Percentiles rank a stretch among this genome's conserved stretches.
These are phyloP conservation scores for Coregonus sp. DNA, from an alignment of 2,797 vertebrate species.

Conservation along the genomic window DNA sequence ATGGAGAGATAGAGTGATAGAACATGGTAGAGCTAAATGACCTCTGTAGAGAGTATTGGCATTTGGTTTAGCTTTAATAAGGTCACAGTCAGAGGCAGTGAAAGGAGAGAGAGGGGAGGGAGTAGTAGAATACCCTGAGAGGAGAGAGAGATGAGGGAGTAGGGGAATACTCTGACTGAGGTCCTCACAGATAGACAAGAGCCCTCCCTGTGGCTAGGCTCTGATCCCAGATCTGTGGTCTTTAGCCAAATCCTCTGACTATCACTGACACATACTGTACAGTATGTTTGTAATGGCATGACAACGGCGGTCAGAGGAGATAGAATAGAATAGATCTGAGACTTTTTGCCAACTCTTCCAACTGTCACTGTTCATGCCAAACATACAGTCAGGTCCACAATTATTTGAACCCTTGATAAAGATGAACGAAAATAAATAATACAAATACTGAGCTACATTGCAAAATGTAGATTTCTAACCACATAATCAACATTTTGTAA, in stretches of 20 bases:
- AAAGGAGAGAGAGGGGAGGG: neutral
- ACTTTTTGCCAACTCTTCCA: too few species aligned
- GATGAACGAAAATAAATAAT: too few species aligned
- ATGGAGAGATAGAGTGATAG: neutral
- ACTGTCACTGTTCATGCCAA: too few species aligned
- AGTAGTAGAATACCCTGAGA: neutral
- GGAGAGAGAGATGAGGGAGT: neutral
- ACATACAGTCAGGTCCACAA: too few species aligned
- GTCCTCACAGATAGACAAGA: neutral
- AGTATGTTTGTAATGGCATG: too few species aligned
- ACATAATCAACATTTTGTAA: too few species aligned
- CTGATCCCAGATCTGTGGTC: too few species aligned
- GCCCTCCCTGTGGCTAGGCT: too few species aligned
- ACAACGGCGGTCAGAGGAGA: neutral
- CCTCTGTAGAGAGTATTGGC: conserved; percentile 45
- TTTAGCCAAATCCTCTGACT: neutral
- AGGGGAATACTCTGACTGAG: neutral
- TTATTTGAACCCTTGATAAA: too few species aligned
- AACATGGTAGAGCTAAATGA: conserved; percentile 6
- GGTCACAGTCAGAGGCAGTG: conserved; percentile 47
- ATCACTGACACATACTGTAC: too few species aligned
- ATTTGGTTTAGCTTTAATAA: conserved; percentile 67
- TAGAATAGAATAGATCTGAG: neutral
- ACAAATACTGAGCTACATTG: too few species aligned
- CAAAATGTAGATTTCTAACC: too few species aligned